These are phyloP conservation scores for Sweltsa coloradensis DNA, from an alignment of 1,140 invertebrate species.

Conservation along the genomic window DNA sequence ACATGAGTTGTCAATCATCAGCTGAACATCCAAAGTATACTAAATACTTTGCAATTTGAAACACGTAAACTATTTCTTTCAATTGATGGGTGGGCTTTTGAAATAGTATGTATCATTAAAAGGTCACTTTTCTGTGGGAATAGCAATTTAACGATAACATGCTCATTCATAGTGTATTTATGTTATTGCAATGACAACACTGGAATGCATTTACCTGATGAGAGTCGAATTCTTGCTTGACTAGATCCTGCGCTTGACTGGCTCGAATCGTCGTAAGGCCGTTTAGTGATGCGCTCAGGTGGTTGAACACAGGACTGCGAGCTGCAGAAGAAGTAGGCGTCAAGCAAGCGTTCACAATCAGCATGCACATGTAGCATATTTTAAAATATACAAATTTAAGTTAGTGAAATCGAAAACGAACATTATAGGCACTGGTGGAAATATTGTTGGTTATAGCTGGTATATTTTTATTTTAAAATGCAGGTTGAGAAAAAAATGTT, in stretches of 20 bases:
- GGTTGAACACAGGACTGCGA: slow-evolving; percentile 70
- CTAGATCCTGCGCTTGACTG: slow-evolving; percentile 44
- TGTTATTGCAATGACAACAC: background rate
- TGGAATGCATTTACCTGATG: slow-evolving; percentile 20
- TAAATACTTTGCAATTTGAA: background rate
- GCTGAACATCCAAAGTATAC: too few species aligned
- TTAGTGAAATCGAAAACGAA: background rate
- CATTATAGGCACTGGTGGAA: background rate
- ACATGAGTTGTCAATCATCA: too few species aligned
- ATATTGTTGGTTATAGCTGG: background rate
- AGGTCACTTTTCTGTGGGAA: too few species aligned
- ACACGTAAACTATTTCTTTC: background rate
- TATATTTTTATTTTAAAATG: background rate
- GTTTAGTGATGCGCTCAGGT: slow-evolving; percentile 62
- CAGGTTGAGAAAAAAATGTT: background rate
- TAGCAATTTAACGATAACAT: background rate
- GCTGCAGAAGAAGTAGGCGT: slow-evolving; percentile 38
- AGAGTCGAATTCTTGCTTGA: slow-evolving; percentile 57
- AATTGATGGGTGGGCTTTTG: too few species aligned
- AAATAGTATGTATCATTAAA: too few species aligned
- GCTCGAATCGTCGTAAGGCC: slow-evolving; percentile 73
- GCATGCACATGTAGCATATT: background rate
- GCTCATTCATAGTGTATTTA: background rate
- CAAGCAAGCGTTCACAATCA: too few species aligned
- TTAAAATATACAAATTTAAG: background rate